A percentile compares a stretch with the other conserved stretches of the same genome.
phyloP scores from a whole-genome alignment of 2,797 vertebrate genomes.

The Amazonetta brasiliensis region DNA sequence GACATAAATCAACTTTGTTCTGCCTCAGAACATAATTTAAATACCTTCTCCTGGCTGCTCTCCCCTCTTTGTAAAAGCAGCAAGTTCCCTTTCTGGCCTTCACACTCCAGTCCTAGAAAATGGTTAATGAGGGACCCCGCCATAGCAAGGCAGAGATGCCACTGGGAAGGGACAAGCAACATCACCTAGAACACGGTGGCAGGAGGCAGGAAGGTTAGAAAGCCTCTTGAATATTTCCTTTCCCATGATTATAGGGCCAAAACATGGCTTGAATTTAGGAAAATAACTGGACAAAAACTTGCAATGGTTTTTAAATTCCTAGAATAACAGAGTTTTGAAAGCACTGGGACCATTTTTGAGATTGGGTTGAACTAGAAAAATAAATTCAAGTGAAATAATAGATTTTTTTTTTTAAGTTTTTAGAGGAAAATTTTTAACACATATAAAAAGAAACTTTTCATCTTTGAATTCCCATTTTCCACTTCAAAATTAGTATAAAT shows the following conservation, averaged over 20 bases:
- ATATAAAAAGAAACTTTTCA: not conserved
- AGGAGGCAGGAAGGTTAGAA: not conserved
- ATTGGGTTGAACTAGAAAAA: not conserved
- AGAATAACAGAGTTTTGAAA: not conserved
- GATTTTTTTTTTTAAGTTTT: not conserved
- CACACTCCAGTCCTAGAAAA: not conserved
- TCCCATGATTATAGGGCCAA: not conserved
- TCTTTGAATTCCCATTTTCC: not conserved
- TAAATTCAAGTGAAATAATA: not conserved
- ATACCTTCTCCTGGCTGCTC: constrained; percentile 52
- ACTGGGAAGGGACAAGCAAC: not conserved
- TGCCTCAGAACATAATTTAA: constrained; percentile 39
- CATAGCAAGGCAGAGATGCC: not conserved
- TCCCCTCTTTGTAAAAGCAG: not conserved
- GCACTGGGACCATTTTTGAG: not conserved
- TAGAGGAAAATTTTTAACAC: not conserved
- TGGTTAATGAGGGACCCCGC: not conserved
- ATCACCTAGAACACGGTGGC: not conserved
- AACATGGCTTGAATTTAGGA: not conserved
- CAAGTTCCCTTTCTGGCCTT: constrained; percentile 3
- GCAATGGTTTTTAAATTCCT: not conserved
- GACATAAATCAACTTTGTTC: constrained; percentile 70
- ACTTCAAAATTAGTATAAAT: not conserved
- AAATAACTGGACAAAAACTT: not conserved
- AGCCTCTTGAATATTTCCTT: not conserved